Conservation (phyloP, 1,140 invertebrate genomes). For the Thaumatotibia leucotreta region DNA sequence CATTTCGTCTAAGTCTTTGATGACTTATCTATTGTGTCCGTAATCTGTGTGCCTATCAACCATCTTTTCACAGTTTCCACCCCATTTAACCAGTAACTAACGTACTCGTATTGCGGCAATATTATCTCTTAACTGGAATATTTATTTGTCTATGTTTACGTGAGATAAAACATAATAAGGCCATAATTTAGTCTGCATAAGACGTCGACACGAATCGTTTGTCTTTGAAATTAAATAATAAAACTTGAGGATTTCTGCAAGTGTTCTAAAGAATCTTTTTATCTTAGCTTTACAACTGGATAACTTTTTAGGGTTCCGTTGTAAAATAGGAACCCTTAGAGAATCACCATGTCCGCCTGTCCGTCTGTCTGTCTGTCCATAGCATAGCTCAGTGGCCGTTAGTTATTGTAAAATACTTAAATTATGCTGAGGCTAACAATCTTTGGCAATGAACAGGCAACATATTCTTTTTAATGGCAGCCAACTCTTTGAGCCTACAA, state of each 20-base stretch:
- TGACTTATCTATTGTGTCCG: neutral
- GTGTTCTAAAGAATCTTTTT: neutral
- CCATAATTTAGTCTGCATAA: neutral
- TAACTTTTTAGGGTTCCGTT: no score
- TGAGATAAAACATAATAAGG: neutral
- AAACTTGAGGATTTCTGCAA: constrained; percentile 24
- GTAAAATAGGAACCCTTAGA: no score
- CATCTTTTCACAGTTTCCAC: constrained; percentile 11
- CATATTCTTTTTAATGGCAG: no score
- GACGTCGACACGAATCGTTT: constrained; percentile 16
- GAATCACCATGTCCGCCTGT: no score
- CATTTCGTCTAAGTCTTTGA: no score
- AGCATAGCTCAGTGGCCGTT: no score
- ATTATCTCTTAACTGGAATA: neutral
- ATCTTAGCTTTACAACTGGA: no score
- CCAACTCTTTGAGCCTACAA: no score
- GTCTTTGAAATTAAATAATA: constrained; percentile 44
- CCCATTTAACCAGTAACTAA: constrained; percentile 5
- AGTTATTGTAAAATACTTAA: no score
- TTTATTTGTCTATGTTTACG: constrained; percentile 7
- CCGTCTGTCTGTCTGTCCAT: no score
- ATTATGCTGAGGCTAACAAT: no score
- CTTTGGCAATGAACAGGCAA: no score
- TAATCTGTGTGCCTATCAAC: neutral
- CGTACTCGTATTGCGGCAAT: neutral